Conservation (phyloP, 2,113 vertebrate genomes). For the Galeopterus variegatus region DNA sequence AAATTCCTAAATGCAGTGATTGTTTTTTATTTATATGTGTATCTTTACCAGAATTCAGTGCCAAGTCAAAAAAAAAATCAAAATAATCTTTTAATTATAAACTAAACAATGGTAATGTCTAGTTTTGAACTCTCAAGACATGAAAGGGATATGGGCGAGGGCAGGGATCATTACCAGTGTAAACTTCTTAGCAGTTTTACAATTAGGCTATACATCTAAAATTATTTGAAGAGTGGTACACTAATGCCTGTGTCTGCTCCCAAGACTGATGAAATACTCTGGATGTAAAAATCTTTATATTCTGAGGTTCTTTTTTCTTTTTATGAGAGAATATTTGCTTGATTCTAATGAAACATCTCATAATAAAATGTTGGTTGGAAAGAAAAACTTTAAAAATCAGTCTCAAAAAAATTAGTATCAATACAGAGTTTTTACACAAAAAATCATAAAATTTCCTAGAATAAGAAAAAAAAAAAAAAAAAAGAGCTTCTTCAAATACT, state of each 20-base stretch:
- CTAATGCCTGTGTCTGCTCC: not conserved
- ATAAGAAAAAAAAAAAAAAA: not conserved
- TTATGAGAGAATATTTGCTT: constrained; percentile 15
- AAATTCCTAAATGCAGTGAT: not conserved
- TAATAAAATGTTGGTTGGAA: not conserved
- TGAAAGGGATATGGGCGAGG: not conserved
- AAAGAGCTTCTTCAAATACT: constrained; percentile 84
- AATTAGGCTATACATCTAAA: not conserved
- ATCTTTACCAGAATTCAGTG: constrained; percentile 4
- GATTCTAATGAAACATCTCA: not conserved
- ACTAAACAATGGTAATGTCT: not conserved
- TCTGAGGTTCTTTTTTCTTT: not conserved
- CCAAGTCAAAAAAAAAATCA: not conserved
- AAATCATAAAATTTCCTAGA: constrained; percentile 55
- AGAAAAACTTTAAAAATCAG: constrained; percentile 41
- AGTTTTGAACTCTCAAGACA: constrained; percentile 29
- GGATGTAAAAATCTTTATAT: not conserved
- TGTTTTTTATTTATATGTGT: not conserved
- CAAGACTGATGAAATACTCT: not conserved
- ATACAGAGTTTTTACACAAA: not conserved
- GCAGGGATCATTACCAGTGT: not conserved
- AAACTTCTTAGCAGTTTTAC: not conserved
- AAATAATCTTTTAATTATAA: too few relatives aligned
- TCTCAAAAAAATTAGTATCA: constrained; percentile 44
- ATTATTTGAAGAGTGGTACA: not conserved